Percentiles rank a stretch among this genome's conserved stretches.
Evolutionary conservation across 2,888 invertebrate species (phyloP).

Genomic region (Hydroisotoma schaefferi): DNA sequence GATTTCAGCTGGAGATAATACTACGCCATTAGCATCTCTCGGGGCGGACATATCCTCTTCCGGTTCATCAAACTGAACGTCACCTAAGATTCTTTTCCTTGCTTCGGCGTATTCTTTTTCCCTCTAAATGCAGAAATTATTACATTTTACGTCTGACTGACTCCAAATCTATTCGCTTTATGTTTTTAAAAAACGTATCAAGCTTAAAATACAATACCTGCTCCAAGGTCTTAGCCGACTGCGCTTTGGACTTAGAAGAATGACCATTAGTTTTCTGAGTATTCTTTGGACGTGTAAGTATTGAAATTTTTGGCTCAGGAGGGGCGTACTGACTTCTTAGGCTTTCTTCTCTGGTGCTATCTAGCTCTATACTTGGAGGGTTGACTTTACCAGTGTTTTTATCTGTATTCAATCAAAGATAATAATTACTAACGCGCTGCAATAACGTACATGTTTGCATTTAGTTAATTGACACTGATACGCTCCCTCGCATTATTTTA

Average conservation of each 20-base stretch:
- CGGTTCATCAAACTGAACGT: constrained; percentile 56
- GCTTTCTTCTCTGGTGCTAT: constrained; percentile 61
- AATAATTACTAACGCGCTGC: too few relatives aligned
- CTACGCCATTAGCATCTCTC: constrained; percentile 7
- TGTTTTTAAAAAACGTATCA: not conserved
- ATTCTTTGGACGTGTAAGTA: constrained; percentile 68
- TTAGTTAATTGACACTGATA: too few relatives aligned
- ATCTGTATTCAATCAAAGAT: too few relatives aligned
- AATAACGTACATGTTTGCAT: too few relatives aligned
- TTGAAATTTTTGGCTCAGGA: constrained; percentile 77
- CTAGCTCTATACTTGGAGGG: constrained; percentile 16
- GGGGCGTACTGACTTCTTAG: constrained; percentile 74
- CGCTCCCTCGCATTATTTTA: too few relatives aligned
- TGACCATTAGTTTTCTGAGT: constrained; percentile 8
- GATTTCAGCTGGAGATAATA: constrained; percentile 36
- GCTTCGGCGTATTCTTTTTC: constrained; percentile 93
- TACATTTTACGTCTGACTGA: constrained; percentile 38
- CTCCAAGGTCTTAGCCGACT: constrained; percentile 56
- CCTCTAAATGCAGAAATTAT: constrained; percentile 57
- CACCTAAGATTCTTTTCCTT: constrained; percentile 81
- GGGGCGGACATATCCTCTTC: constrained; percentile 15
- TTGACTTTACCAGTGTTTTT: not conserved
- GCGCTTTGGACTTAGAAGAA: constrained; percentile 20
- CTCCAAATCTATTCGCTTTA: not conserved
- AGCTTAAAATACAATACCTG: constrained; percentile 25